Evolutionary conservation across 2,888 invertebrate genomes (phyloP), one percentile per base, ranked within the genome.

Genomic region (Troides helena): DNA sequence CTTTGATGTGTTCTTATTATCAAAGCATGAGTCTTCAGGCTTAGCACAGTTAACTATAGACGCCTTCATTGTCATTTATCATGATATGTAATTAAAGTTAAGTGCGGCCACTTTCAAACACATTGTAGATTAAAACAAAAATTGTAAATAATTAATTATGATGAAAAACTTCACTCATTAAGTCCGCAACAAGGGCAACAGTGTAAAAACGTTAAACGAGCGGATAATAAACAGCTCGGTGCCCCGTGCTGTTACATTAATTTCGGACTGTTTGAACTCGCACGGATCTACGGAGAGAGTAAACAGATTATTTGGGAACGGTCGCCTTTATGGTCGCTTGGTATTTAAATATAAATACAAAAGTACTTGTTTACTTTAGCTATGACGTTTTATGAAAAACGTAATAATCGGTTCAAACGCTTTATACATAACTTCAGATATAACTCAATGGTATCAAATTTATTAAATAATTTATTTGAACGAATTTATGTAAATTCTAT

Each of bases 211-310:
- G 74, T 71, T 75, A 76, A 76, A 74, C 74, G 75, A 70, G 67
- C 74, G 73, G 67, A 74, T 75, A 78, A 78, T 70, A 70, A 70
- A 64, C 76, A 74, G 75, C 74, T 75, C 74, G 73, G 76, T 74
- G 74, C 73, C 75, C 73, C 73, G 72, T 75, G 74, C 74, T 72
- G 77, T 75, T 76, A 77, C 77, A 77, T 78, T 79, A 77, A 78
- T 78, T 79, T 75, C 71, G 71, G 74, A 72, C 73, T 71, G 67
- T 61, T 61, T 62, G 64, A 65, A 58, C 66, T 21, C 36, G 58
- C 74, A 67, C 39, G 68, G 66, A 75, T 68, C 68, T 74, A 74
- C 69, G 59, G 43, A 63, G 39, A 62, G 23, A 46, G 64, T 46
- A 62, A 30, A 62, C 62, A 50, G 21, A 50, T 14, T 60, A 50